Percentiles rank a stretch among this genome's conserved stretches.
These are phyloP conservation scores for Cerastis leucographa DNA, from an alignment of 2,888 invertebrate species.

Conservation along the genomic window DNA sequence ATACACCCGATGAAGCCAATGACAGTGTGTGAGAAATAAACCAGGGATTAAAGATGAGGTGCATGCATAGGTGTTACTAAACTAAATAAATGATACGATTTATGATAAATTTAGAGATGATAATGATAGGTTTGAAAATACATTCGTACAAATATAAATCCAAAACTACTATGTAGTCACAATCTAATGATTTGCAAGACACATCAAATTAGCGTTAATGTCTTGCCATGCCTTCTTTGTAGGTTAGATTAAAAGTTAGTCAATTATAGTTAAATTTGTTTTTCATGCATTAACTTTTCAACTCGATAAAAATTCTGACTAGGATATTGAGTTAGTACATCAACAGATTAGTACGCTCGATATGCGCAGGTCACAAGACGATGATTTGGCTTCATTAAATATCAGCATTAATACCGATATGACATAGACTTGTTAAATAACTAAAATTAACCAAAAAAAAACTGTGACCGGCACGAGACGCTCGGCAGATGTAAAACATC, in stretches of 20 bases:
- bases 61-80: constrained; percentile 65
- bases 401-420: neutral
- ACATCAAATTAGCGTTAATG: neutral
- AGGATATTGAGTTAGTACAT: neutral
- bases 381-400: neutral
- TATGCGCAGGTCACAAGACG: neutral
- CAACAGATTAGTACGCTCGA: neutral
- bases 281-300: neutral
- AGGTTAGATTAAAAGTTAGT: neutral
- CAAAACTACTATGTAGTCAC: constrained; percentile 17
- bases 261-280: neutral
- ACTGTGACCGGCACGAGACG: no score
- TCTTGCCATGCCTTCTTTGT: neutral
- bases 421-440: neutral
- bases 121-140: constrained; percentile 21
- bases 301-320: neutral
- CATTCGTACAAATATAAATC: neutral
- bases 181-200: constrained; percentile 37
- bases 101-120: constrained; percentile 12
- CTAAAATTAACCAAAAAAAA: neutral
- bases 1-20: constrained; percentile 69
- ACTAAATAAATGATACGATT: constrained; percentile 33
- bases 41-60: constrained; percentile 64
- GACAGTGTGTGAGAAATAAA: constrained; percentile 64
- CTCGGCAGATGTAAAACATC: no score